These are phyloP conservation scores for Proctacanthus coquilletti DNA, from an alignment of 1,140 invertebrate genomes.

Conservation along the genomic window DNA sequence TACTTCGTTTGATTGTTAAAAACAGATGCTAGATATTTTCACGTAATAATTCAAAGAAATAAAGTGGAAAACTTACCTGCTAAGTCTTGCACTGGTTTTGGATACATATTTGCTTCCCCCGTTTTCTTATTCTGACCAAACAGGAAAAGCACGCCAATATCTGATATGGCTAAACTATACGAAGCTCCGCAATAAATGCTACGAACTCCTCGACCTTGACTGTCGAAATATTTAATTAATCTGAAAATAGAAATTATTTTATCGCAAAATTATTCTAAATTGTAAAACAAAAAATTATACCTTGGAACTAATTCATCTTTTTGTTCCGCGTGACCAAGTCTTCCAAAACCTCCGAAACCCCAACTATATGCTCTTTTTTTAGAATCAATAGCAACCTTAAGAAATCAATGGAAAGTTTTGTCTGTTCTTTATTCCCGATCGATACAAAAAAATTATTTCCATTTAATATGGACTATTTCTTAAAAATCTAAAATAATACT, in stretches of 20 bases:
- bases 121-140: slow-evolving; percentile 85
- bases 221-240: slow-evolving; percentile 77
- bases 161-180: slow-evolving; percentile 69
- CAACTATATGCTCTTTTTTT: slow-evolving; percentile 79
- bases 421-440: not conserved
- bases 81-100: slow-evolving; percentile 83
- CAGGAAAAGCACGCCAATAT: slow-evolving; percentile 61
- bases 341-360: slow-evolving; percentile 88
- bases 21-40: not conserved
- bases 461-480: not conserved
- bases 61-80: slow-evolving; percentile 34
- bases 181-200: slow-evolving; percentile 71
- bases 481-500: not conserved
- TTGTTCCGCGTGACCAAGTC: slow-evolving; percentile 80
- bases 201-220: slow-evolving; percentile 62
- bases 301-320: slow-evolving; percentile 79
- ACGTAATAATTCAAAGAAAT: not conserved
- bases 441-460: not conserved
- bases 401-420: not conserved
- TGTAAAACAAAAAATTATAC: slow-evolving; percentile 1
- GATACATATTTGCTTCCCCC: slow-evolving; percentile 93
- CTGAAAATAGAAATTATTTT: slow-evolving; percentile 18
- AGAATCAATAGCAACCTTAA: slow-evolving; percentile 67
- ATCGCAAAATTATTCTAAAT: not conserved
- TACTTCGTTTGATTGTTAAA: no score